Base-by-base conservation (phyloP, 1,140 invertebrate genomes). In the Drosophila nikananu region DNA sequence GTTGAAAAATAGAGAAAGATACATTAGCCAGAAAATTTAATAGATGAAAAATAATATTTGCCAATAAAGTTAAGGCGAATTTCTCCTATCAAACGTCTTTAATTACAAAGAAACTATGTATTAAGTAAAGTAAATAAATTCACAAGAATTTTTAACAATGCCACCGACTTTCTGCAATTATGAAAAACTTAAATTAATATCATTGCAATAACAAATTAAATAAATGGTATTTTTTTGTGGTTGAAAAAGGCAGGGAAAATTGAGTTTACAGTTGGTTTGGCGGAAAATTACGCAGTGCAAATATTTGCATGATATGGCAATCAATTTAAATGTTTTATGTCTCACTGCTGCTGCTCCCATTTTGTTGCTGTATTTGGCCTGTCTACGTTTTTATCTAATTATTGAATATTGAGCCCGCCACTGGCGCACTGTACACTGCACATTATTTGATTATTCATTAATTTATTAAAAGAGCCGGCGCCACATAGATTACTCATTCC, bases 281-380 rank as follows among this genome's bases (percentile, higher is more conserved):
- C 42, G 68, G 48, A 63, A 76, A 77, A 74, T 49, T 60, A 54
- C 64, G 58, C 35, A 65, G 55, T 35, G 55, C 51, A 89, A 89
- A 89, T 81, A 89, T 87, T 84, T 84, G 81, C 84, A 79, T 81
- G 73, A 81, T 78, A 78, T 89, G 73, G 49, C 72, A 87, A 86
- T 81, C 76, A 83, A 83, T 78, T 89, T 83, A 61, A 77, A 83
- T 78, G 79, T 80, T 87, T 87, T 76, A 86, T 70, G 80, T 64
- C 52, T 61, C 61, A 49, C 66, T 71, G 48, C 61, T 71, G 48
- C 61, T 66, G 61, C 46, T 39, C 39, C 48, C 35, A 48, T 63
- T 57, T 60, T 57, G 48, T 52, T 54, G 52, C 30, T 78, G n/a
- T 25, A 39, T 60, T 81, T 70, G 52, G 51, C 52, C 41, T 60